Evolutionary conservation across 1,140 invertebrate species (phyloP), one percentile per base, ranked within the genome.

Genomic region (Drosophila takahashii): DNA sequence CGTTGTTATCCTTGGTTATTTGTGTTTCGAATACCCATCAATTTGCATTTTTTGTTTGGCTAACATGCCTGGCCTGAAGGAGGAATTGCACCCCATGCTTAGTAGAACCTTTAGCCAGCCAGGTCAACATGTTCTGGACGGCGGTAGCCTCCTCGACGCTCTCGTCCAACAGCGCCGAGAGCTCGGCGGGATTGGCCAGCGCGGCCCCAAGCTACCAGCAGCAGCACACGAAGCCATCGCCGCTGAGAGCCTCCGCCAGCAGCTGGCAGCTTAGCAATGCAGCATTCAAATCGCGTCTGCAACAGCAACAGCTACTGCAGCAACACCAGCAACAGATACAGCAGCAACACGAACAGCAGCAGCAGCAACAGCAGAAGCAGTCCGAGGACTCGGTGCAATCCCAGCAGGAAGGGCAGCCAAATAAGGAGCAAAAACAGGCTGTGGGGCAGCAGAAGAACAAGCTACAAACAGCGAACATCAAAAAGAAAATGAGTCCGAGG

Each of bases 101-200:
- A 16, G 18, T 36, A 16, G 18, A 39, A 42, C 7, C 32, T 9
- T 36, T 13, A 27, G 9, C 1, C 27, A 7, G 9, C n/a, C 7
- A 3, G 7, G 9, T 27, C 22, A 81, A 8, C 45, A 81, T 81
- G 79, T 81, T 81, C 42, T 81, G 78, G 79, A 66, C 79, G 34
- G 79, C 79, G 45, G 73, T 81, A 34, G 78, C 79, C 51, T 77
- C 79, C 29, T 77, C 78, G 15, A 62, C 78, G n/a, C 54, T 81
- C 13, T 22, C 66, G 11, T 32, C 77, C 27, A 36, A 48, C 9
- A 45, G 15, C 9, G 11, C 41, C 13, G 61, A 60, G 16, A 53
- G 45, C 22, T 60, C 77, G 22, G 45, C 77, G 10, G 60, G 58
- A 13, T 3, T 77, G 65, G 72, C 78, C 72, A 81, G 78, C 39